Base-by-base conservation (phyloP, 2,113 vertebrate species). In the Furnarius figulus region DNA sequence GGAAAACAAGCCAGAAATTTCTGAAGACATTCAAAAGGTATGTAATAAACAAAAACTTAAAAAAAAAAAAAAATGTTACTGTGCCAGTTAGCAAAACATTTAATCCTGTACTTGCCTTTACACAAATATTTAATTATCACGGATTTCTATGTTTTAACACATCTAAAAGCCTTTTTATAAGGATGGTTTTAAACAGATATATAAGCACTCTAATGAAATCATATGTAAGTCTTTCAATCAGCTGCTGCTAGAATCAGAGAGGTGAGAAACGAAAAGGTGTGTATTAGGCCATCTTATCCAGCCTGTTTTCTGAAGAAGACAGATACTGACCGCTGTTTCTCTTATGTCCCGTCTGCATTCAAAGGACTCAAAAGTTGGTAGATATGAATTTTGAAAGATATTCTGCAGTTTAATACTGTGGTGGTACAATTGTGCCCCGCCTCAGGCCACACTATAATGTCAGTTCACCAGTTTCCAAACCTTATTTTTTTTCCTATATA, bases 341-440 rank as follows among this genome's bases (percentile, higher is more conserved):
- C 15, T 62, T 14, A 27, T 7, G 22, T 19, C 46, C 58, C 82
- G 5, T 52, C 24, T 87, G 35, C 33, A 30, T 90, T 74, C 47
- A 76, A 27, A 89, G 7, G 14, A 50, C 70, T 61, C 73, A 67
- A 28, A 83, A 59, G 8, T 6, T 52, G 37, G 30, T 30, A 91
- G 24, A 31, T 20, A 68, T 15, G 68, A 22, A 59, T 82, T 91
- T 31, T 67, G 44, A 30, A 89, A 71, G 19, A 78, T 47, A 52
- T 80, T 70, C 56, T 59, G 24, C 56, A 81, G 24, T 49, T 78
- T 80, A 85, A 71, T 27, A 70, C 44, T 71, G 10, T 63, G 65
- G 27, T 37, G 0, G 0, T 28, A 25, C 18, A 56, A 56, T 12
- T 44, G 42, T 7, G 31, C 27, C 25, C 8, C 7, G 19, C 14